These are phyloP conservation scores for Megaptera novaeangliae DNA, from an alignment of 2,113 vertebrate species.

Conservation along the genomic window DNA sequence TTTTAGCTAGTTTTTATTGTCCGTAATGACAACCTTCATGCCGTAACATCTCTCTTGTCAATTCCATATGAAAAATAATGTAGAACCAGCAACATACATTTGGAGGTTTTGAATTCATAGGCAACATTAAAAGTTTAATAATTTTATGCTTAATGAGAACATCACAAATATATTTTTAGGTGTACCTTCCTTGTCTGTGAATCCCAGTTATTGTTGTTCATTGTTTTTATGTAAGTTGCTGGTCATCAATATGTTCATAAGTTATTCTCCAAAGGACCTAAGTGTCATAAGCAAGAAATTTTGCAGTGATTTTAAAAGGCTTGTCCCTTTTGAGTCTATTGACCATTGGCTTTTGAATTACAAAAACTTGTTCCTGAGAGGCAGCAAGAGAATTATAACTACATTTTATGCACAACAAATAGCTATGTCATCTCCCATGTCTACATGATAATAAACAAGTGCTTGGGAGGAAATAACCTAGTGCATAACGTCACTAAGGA, in stretches of 20 bases:
- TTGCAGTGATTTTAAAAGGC: not conserved
- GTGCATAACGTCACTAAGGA: not conserved
- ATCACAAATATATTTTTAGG: not conserved
- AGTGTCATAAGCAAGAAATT: not conserved
- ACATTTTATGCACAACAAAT: not conserved
- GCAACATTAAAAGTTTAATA: not conserved
- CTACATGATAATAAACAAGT: not conserved
- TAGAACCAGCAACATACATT: not conserved
- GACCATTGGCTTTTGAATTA: not conserved
- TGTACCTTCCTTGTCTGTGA: not conserved
- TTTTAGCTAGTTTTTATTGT: not conserved
- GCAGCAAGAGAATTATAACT: not conserved
- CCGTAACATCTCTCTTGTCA: not conserved
- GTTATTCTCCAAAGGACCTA: not conserved
- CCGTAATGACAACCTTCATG: not conserved
- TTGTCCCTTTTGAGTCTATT: not conserved
- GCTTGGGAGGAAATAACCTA: not conserved
- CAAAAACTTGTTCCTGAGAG: slow-evolving; percentile 31
- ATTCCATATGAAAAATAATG: not conserved
- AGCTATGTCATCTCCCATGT: not conserved
- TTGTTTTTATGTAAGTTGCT: not conserved
- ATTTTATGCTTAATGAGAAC: not conserved
- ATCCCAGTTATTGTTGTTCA: not conserved
- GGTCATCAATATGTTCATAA: not conserved
- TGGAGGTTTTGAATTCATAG: not conserved